These are phyloP conservation scores for Nomada fabriciana DNA, from an alignment of 2,888 invertebrate genomes.

Conservation along the genomic window DNA sequence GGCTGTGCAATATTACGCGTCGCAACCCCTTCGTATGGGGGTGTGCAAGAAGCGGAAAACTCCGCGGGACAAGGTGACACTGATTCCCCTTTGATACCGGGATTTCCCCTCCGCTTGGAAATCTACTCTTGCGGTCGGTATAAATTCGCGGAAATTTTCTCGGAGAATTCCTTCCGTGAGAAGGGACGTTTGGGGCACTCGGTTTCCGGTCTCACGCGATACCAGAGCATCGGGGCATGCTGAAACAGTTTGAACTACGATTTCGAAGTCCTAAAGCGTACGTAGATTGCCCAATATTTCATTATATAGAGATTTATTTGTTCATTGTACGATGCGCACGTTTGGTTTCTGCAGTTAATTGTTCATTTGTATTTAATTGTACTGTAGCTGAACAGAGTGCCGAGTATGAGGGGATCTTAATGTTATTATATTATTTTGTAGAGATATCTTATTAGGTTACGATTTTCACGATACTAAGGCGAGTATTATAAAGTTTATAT, in stretches of 20 bases:
- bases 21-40: neutral
- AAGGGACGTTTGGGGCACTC: constrained; percentile 1
- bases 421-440: too few species aligned
- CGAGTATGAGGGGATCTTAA: too few species aligned
- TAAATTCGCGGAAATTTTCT: constrained; percentile 28
- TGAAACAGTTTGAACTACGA: neutral
- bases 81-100: constrained; percentile 30
- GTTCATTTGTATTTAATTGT: too few species aligned
- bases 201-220: constrained; percentile 18
- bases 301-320: neutral
- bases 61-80: constrained; percentile 8
- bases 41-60: constrained; percentile 10
- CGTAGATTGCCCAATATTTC: neutral
- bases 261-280: neutral
- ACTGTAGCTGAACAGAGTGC: too few species aligned
- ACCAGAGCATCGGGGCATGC: neutral
- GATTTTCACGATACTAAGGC: too few species aligned
- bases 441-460: neutral
- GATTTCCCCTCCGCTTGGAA: constrained; percentile 2
- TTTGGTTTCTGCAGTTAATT: too few species aligned
- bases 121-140: constrained; percentile 7
- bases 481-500: too few species aligned
- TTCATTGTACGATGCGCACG: too few species aligned
- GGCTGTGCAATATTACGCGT: constrained; percentile 20
- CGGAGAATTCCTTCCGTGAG: constrained; percentile 21